Evolutionary conservation across 64 coral and sea anemone species (phyloP).

Genomic region (Orbicella faveolata): DNA sequence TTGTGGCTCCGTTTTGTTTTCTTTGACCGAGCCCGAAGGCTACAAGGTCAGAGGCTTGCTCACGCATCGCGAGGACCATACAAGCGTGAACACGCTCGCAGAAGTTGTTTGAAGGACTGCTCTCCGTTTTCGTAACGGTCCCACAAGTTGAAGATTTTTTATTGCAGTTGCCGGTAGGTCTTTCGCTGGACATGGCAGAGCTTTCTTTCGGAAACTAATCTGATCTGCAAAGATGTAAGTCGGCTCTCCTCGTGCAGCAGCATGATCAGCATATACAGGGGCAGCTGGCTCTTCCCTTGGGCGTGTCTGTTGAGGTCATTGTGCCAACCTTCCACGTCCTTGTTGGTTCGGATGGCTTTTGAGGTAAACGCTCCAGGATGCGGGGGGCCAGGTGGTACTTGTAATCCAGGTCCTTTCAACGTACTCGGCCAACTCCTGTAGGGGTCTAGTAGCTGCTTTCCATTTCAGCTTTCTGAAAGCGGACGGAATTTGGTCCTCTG

Average conservation of each 20-base stretch:
- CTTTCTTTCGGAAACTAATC: constrained; percentile 22
- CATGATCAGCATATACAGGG: constrained; percentile 17
- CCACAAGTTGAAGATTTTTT: constrained; percentile 10
- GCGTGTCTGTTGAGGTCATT: constrained; percentile 42
- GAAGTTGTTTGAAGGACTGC: background rate
- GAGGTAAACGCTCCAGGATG: constrained; percentile 32
- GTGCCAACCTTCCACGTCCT: constrained; percentile 63
- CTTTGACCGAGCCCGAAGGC: too few species aligned
- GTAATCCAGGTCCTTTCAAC: constrained; percentile 9
- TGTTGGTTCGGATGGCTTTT: constrained; percentile 39
- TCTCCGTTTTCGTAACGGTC: background rate
- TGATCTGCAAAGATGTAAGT: background rate
- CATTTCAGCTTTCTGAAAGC: background rate
- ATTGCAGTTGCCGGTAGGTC: background rate
- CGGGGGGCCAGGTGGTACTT: constrained; percentile 11
- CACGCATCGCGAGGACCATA: background rate
- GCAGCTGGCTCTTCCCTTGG: constrained; percentile 10
- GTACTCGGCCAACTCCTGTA: background rate
- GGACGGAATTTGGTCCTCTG: background rate
- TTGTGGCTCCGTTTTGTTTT: background rate
- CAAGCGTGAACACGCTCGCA: background rate
- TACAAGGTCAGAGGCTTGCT: too few species aligned
- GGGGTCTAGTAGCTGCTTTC: background rate
- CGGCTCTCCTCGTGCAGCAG: background rate
- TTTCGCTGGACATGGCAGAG: background rate